These are phyloP conservation scores for Aleadryas rufinucha DNA, from an alignment of 2,113 vertebrate species.

Conservation along the genomic window DNA sequence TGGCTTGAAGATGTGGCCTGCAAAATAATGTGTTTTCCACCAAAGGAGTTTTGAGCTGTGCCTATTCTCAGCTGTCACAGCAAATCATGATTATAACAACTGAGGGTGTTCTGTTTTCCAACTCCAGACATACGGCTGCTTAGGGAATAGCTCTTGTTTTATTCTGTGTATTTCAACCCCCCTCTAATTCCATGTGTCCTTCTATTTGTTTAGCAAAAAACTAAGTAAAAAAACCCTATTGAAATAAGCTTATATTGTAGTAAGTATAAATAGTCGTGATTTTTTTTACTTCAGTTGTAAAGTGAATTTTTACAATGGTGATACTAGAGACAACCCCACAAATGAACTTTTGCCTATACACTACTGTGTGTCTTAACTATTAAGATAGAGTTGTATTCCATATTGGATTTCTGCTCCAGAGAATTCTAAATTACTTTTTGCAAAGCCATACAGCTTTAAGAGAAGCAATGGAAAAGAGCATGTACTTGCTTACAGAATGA, in stretches of 20 bases:
- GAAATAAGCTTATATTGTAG: not conserved
- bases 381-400: not conserved
- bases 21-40: not conserved
- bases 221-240: rapidly evolving
- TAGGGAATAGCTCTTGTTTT: not conserved
- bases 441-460: not conserved
- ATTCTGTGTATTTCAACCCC: not conserved
- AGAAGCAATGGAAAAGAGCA: not conserved
- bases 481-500: not conserved
- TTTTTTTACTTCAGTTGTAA: not conserved
- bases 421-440: not conserved
- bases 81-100: not conserved
- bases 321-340: not conserved
- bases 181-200: not conserved
- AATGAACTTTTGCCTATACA: not conserved
- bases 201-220: not conserved
- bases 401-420: not conserved
- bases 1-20: not conserved
- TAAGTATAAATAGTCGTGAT: not conserved
- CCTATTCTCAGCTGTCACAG: not conserved
- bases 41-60: not conserved
- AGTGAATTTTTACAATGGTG: not conserved
- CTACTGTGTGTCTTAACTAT: not conserved
- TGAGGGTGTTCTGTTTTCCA: not conserved
- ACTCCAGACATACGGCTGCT: not conserved